Conservation (phyloP, 1,140 invertebrate species). For the Globodera ellingtonae region DNA sequence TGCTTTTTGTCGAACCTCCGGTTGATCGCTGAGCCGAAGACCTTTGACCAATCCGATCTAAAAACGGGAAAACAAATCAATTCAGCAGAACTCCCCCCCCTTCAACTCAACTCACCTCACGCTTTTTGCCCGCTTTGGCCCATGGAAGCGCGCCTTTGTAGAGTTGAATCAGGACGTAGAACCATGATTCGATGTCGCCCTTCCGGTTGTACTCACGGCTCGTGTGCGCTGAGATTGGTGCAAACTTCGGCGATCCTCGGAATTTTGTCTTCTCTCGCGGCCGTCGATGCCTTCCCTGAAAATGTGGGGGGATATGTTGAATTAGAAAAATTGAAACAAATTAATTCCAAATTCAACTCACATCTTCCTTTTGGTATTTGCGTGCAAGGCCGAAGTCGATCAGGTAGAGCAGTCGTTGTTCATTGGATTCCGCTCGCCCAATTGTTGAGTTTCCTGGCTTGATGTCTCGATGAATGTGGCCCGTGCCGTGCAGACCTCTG, state of each 20-base stretch:
- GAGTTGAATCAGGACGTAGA: slow-evolving; percentile 46
- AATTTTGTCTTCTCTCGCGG: slow-evolving; percentile 50
- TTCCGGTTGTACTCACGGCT: slow-evolving; percentile 49
- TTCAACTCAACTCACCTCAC: slow-evolving; percentile 33
- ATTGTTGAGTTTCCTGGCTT: slow-evolving; percentile 53
- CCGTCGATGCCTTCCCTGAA: slow-evolving; percentile 48
- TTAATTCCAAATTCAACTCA: no score
- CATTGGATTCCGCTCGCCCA: slow-evolving; percentile 32
- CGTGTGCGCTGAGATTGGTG: slow-evolving; percentile 52
- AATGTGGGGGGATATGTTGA: no score
- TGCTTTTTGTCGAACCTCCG: no score
- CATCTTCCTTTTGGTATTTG: no score
- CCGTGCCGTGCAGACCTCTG: slow-evolving; percentile 46
- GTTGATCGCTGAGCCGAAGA: no score
- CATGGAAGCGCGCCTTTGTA: slow-evolving; percentile 51
- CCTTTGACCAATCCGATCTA: no score
- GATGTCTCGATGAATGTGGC: slow-evolving; percentile 50
- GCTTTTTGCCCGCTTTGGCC: slow-evolving; percentile 52
- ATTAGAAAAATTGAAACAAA: no score
- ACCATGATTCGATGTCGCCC: slow-evolving; percentile 49
- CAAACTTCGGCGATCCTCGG: slow-evolving; percentile 57
- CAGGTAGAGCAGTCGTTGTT: no score
- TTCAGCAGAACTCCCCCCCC: slow-evolving; percentile 32
- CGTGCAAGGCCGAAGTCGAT: no score
- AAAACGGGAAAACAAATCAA: no score